These are phyloP conservation scores for Tylochromis polylepis DNA, from an alignment of 2,113 vertebrate species.

Conservation along the genomic window DNA sequence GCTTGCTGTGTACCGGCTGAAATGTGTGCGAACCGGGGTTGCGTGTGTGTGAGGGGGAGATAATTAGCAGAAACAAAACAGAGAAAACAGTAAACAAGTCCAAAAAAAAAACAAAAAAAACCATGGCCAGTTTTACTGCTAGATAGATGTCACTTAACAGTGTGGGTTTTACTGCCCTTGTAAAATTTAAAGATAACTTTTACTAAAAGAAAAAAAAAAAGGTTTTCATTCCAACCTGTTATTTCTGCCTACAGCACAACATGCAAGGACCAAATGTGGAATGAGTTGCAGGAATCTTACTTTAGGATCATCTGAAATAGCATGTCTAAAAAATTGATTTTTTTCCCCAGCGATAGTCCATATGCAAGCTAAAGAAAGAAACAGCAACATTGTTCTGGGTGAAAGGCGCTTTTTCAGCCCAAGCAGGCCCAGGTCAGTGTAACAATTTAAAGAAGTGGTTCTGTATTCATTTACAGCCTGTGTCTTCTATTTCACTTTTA, in stretches of 20 bases:
- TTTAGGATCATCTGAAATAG: background rate
- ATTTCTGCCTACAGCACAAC: constrained; percentile 42
- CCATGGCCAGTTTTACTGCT: background rate
- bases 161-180: constrained; percentile 27
- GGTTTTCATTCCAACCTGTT: constrained; percentile 27
- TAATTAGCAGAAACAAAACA: constrained; percentile 26
- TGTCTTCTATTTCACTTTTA: constrained; percentile 43
- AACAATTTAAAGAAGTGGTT: background rate
- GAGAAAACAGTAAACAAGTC: constrained; percentile 40
- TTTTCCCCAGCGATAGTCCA: background rate
- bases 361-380: background rate
- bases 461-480: background rate
- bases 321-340: background rate
- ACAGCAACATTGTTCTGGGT: background rate
- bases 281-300: background rate
- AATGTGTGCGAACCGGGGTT: constrained; percentile 17
- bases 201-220: constrained; percentile 37
- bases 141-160: background rate
- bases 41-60: constrained; percentile 6
- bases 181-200: constrained; percentile 68
- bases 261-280: background rate
- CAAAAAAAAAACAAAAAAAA: background rate
- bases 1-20: constrained; percentile 48
- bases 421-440: background rate
- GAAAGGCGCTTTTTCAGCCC: background rate